Percentiles rank a stretch among this genome's conserved stretches.
These are phyloP conservation scores for Nipponia nippon DNA, from an alignment of 2,113 vertebrate genomes.

Conservation along the genomic window DNA sequence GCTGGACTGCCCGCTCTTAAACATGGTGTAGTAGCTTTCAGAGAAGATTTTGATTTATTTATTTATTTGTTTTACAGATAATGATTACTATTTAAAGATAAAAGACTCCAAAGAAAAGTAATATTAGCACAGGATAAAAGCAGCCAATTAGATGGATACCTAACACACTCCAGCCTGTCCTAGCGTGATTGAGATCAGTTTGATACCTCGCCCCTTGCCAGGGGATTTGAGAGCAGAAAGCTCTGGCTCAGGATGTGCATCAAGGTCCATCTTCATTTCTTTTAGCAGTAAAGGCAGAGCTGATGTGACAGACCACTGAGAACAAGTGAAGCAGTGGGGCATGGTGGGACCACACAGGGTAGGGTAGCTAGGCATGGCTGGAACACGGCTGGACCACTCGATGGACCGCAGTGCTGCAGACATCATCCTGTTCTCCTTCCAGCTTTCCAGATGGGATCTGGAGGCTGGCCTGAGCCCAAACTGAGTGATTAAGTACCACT, in stretches of 20 bases:
- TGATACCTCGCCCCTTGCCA: not conserved
- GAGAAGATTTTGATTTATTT: not conserved
- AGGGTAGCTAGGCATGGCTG: not conserved
- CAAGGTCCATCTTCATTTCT: not conserved
- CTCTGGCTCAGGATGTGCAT: not conserved
- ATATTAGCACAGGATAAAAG: not conserved
- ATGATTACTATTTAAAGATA: not conserved
- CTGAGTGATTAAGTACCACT: not conserved
- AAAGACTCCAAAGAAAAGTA: not conserved
- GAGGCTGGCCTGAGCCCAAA: not conserved
- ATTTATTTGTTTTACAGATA: not conserved
- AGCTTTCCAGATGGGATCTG: not conserved
- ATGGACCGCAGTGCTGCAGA: not conserved
- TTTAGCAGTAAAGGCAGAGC: not conserved
- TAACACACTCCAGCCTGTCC: not conserved
- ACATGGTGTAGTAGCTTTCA: not conserved
- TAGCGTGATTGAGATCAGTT: fast-evolving
- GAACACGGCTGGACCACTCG: fast-evolving
- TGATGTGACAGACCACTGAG: not conserved
- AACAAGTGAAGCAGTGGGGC: fast-evolving
- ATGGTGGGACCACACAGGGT: fast-evolving
- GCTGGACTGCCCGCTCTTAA: not conserved
- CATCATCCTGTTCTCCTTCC: not conserved
- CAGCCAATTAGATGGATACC: not conserved
- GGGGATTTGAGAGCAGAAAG: not conserved